Conservation (phyloP, 2,797 vertebrate species). For the Gallinago stenura region DNA sequence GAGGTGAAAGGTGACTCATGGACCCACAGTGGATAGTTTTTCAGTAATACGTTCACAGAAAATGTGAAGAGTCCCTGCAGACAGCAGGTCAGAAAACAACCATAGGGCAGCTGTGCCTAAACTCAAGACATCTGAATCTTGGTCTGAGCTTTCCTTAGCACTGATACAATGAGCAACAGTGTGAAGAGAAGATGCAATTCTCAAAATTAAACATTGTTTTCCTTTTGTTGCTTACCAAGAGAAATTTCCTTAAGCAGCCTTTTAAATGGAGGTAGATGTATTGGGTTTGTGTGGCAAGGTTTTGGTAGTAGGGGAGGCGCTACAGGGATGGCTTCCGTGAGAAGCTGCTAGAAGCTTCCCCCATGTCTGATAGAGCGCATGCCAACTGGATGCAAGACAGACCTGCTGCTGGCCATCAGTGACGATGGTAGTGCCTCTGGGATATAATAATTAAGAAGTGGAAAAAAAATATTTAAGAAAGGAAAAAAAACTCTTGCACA, state of each 20-base stretch:
- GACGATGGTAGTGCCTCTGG: background rate
- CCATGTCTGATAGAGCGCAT: fast-evolving
- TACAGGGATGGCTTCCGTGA: background rate
- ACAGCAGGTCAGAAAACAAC: background rate
- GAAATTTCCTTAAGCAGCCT: background rate
- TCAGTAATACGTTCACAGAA: background rate
- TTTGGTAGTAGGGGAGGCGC: background rate
- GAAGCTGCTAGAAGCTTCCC: background rate
- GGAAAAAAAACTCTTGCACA: fast-evolving
- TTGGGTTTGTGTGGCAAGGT: background rate
- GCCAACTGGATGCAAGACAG: fast-evolving
- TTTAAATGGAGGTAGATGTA: background rate
- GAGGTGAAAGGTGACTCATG: background rate
- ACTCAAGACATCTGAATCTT: background rate
- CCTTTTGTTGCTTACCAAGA: background rate
- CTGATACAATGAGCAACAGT: fast-evolving
- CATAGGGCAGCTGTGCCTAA: background rate
- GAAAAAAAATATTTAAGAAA: background rate
- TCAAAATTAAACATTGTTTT: background rate
- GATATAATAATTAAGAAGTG: background rate
- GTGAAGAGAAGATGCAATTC: background rate
- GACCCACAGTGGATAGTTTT: background rate
- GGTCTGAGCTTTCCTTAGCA: background rate
- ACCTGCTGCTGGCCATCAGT: fast-evolving
- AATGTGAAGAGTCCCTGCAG: background rate